phyloP scores from a whole-genome alignment of 2,113 vertebrate species.

The Myotis lucifugus region DNA sequence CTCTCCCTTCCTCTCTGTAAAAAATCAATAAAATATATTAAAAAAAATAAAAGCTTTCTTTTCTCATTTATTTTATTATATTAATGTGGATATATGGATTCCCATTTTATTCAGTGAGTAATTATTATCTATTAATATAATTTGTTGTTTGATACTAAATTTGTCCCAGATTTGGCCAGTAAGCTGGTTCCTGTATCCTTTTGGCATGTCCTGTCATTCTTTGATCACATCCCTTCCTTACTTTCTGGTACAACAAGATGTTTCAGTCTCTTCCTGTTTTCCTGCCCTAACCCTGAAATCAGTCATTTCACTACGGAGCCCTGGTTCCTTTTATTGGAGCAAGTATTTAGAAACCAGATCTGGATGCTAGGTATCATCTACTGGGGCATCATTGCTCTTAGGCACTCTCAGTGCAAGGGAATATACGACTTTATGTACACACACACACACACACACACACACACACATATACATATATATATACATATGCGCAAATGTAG shows the following conservation, averaged over 20 bases:
- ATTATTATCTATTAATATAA: not conserved
- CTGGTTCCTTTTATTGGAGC: not conserved
- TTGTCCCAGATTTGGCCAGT: not conserved
- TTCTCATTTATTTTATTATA: not conserved
- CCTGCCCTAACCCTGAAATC: not conserved
- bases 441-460: not conserved
- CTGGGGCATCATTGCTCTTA: not conserved
- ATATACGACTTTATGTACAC: not conserved
- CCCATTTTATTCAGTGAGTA: not conserved
- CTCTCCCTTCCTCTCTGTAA: no score
- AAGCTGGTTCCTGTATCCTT: not conserved
- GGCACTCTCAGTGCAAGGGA: not conserved
- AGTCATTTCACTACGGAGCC: not conserved
- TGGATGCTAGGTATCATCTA: not conserved
- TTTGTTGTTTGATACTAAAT: not conserved
- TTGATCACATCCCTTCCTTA: not conserved
- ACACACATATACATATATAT: not conserved
- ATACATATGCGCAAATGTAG: not conserved
- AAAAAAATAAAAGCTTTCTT: not conserved
- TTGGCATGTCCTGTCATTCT: not conserved
- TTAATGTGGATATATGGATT: not conserved
- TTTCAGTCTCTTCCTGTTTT: slow-evolving; percentile 6
- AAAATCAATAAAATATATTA: no score
- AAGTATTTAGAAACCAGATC: not conserved
- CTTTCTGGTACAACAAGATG: not conserved